These are phyloP conservation scores for Marasmarcha lunaedactyla DNA, from an alignment of 2,888 invertebrate species.

Conservation along the genomic window DNA sequence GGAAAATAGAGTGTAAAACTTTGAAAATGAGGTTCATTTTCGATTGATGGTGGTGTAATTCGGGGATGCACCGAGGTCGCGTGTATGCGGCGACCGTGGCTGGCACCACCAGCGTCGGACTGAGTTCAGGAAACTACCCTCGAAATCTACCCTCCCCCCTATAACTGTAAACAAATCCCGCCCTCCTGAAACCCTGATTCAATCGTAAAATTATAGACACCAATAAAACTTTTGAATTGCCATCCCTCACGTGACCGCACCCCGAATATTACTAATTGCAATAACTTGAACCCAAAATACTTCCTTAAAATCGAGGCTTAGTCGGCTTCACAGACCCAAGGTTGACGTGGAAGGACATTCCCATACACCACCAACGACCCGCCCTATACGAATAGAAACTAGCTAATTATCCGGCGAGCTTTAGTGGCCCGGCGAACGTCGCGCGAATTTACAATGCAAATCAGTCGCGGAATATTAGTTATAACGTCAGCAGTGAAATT, in stretches of 20 bases:
- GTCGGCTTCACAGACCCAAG: constrained; percentile 21
- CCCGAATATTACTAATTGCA: constrained; percentile 29
- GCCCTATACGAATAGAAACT: constrained; percentile 57
- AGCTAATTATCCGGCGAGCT: constrained; percentile 66
- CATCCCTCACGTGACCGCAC: constrained; percentile 26
- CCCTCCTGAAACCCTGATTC: constrained; percentile 21
- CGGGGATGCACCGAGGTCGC: constrained; percentile 56
- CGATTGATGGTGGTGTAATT: constrained; percentile 14
- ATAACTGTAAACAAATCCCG: constrained; percentile 48
- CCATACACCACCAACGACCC: constrained; percentile 28
- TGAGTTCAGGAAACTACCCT: constrained; percentile 46
- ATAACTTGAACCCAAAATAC: constrained; percentile 18
- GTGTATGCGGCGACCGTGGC: constrained; percentile 50
- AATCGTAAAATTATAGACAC: constrained; percentile 18
- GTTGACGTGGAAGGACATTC: constrained; percentile 44
- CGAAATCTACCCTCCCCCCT: constrained; percentile 33
- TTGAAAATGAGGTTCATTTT: neutral
- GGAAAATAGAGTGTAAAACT: too few relatives aligned
- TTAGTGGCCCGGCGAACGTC: constrained; percentile 54
- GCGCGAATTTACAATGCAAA: constrained; percentile 69
- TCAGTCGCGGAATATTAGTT: constrained; percentile 64
- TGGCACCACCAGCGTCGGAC: constrained; percentile 65
- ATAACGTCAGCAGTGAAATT: constrained; percentile 61
- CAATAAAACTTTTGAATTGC: constrained; percentile 27
- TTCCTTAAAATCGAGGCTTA: neutral